phyloP scores from a whole-genome alignment of 1,140 invertebrate genomes.

The Sinella curviseta region DNA sequence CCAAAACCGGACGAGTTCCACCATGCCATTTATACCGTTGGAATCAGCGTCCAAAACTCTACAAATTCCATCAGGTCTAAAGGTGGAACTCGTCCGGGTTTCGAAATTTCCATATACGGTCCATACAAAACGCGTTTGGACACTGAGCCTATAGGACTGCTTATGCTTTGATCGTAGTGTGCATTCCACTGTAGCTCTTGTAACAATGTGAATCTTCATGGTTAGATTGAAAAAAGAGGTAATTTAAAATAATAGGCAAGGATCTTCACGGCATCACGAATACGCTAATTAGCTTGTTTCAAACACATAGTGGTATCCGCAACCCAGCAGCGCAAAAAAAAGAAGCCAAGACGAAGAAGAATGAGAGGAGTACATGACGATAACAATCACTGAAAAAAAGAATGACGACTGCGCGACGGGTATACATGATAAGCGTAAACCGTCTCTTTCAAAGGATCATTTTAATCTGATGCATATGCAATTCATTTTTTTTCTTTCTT shows the following conservation, averaged over 20 bases:
- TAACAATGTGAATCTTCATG: neutral
- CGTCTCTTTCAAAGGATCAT: neutral
- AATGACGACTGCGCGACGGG: neutral
- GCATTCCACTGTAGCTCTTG: neutral
- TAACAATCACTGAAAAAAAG: neutral
- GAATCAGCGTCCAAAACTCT: too few species aligned
- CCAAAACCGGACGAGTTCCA: too few species aligned
- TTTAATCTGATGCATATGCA: conserved; percentile 24
- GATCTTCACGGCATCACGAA: conserved; percentile 47
- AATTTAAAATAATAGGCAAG: neutral
- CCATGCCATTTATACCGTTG: too few species aligned
- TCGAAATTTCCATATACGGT: too few species aligned
- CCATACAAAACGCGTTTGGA: too few species aligned
- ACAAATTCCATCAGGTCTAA: too few species aligned
- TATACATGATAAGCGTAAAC: neutral
- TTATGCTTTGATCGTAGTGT: too few species aligned
- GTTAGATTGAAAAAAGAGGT: neutral
- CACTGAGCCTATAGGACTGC: too few species aligned
- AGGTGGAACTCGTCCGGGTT: too few species aligned
- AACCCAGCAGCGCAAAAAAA: neutral
- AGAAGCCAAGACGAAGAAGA: conserved; percentile 17
- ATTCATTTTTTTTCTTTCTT: conserved; percentile 9
- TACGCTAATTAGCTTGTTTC: conserved; percentile 44
- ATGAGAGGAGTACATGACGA: conserved; percentile 14
- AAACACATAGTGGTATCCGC: conserved; percentile 3